A percentile compares a stretch with the other conserved stretches of the same genome.
Evolutionary conservation across 2,888 invertebrate species (phyloP).

Genomic region (Cantharis lateralis): DNA sequence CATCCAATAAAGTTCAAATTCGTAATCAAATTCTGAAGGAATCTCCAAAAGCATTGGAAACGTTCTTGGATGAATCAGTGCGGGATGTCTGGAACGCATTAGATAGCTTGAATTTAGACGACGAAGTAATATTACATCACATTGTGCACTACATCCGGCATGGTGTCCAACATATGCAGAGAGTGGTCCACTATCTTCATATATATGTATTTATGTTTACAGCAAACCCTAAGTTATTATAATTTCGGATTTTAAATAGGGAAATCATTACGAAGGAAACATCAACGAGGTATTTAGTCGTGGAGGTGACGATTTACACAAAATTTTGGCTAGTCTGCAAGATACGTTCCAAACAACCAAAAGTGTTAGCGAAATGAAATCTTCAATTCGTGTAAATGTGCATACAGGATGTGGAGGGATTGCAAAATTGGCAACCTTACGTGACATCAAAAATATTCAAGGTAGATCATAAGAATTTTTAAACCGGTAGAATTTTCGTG

Average conservation of each 20-base stretch:
- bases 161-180: background rate
- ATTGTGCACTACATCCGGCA: too few relatives aligned
- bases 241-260: background rate
- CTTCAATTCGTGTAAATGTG: background rate
- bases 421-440: background rate
- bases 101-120: background rate
- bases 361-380: background rate
- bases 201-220: background rate
- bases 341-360: background rate
- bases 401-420: background rate
- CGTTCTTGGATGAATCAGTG: background rate
- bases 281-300: background rate
- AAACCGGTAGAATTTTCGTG: background rate
- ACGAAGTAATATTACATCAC: background rate
- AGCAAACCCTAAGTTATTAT: too few relatives aligned
- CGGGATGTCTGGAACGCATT: background rate
- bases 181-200: background rate
- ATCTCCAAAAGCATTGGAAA: background rate
- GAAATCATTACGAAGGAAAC: background rate
- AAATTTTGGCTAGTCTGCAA: background rate
- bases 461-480: background rate
- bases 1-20: background rate
- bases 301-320: background rate
- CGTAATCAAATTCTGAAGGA: background rate
- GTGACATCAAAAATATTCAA: background rate